Evolutionary conservation across 92 coral and sea anemone species (phyloP), one percentile per base, ranked within the genome.

Genomic region (Metridium senile): DNA sequence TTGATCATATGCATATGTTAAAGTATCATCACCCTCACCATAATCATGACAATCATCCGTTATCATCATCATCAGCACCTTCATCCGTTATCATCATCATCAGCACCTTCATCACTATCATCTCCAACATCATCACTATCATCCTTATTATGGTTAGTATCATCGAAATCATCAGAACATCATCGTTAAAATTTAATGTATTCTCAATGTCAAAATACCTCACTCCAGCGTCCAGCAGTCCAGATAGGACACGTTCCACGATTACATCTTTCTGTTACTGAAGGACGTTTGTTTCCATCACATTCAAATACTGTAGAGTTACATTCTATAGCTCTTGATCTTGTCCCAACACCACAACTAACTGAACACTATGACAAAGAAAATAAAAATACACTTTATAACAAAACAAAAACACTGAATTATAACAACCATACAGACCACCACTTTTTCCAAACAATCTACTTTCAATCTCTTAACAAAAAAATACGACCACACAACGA

Each of bases 261-360:
- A 64, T 87, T 77, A 47, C 97, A 91, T 34, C 76, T 68, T 22
- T 70, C 26, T 13, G 26, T 29, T 19, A 78, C 65, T 1, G 62
- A 69, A 9, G 95, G 91, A 32, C 77, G 85, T 33, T 78, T 64
- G 49, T 63, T 33, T 4, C 69, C 61, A 57, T 85, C 71, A 70
- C 95, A 90, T 26, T 73, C 56, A 26, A 79, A 79, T 1, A 19
- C 65, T 4, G 75, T 84, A 18, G 88, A 79, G 66, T 79, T 65
- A 64, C 95, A 90, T 62, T 46, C 35, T 22, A 75, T 56, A 20
- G 49, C 23, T 27, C 90, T 81, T 69, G 75, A 64, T 47, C 83
- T 79, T 20, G 62, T n/a, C 33, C 90, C 90, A 22, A 71, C 72
- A 39, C 97, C 97, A 73, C 97, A 91, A 64, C 85, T 91, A 33